These are phyloP conservation scores for Drosophila vallismaia DNA, from an alignment of 2,888 invertebrate species.

Conservation along the genomic window DNA sequence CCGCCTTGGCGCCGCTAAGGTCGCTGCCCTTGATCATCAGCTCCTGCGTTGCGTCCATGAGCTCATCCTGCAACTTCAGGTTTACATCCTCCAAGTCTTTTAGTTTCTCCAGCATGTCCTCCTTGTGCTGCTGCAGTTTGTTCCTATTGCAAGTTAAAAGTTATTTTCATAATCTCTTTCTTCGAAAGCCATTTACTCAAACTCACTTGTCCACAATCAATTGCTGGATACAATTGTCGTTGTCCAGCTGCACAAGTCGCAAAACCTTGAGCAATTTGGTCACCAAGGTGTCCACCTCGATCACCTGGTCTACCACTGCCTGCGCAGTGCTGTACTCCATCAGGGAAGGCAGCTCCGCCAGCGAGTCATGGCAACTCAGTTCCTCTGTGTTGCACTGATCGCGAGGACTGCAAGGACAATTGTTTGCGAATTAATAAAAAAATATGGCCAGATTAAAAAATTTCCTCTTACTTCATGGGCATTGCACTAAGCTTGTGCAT, in stretches of 20 bases:
- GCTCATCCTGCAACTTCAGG: conserved; percentile 85
- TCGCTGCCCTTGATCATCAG: conserved; percentile 85
- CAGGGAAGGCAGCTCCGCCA: conserved; percentile 84
- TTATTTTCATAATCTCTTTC: background rate
- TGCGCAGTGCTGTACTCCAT: conserved; percentile 86
- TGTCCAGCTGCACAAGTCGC: conserved; percentile 89
- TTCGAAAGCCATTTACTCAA: too few relatives aligned
- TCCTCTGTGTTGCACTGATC: conserved; percentile 82
- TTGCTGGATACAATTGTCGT: conserved; percentile 87
- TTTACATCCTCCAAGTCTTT: conserved; percentile 86
- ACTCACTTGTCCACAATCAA: conserved; percentile 87
- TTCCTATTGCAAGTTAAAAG: conserved; percentile 67
- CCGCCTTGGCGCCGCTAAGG: conserved; percentile 85
- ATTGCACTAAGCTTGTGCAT: conserved; percentile 83
- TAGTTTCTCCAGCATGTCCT: conserved; percentile 84
- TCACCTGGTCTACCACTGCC: conserved; percentile 89
- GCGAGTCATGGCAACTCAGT: conserved; percentile 84
- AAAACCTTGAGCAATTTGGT: conserved; percentile 89
- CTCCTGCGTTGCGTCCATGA: conserved; percentile 85
- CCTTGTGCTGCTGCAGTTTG: conserved; percentile 83
- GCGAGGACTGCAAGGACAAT: conserved; percentile 32
- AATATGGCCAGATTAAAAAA: background rate
- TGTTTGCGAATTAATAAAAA: background rate
- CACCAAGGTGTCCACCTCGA: conserved; percentile 90
- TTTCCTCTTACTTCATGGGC: conserved; percentile 80